Conservation (phyloP, 2,113 vertebrate genomes). For the Malurus cyaneus region DNA sequence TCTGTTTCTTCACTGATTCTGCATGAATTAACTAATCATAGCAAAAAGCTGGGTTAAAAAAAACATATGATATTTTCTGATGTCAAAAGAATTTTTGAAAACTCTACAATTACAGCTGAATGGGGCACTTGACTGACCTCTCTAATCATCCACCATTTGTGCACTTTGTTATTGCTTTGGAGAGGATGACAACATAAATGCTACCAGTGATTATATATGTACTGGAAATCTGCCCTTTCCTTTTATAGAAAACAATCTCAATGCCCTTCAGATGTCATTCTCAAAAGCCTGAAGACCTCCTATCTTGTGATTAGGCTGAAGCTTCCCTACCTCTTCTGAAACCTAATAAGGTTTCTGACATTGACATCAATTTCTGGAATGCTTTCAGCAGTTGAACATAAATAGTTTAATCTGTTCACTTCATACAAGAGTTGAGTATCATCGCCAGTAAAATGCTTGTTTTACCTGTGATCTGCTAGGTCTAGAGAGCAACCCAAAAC, state of each 20-base stretch:
- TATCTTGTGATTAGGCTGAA: slow-evolving; percentile 38
- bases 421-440: neutral
- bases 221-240: slow-evolving; percentile 61
- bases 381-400: slow-evolving; percentile 30
- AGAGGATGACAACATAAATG: slow-evolving; percentile 66
- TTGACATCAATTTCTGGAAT: slow-evolving; percentile 1
- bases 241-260: slow-evolving; percentile 55
- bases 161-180: slow-evolving; percentile 54
- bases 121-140: slow-evolving; percentile 58
- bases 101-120: slow-evolving; percentile 60
- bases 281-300: slow-evolving; percentile 36
- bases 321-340: slow-evolving; percentile 40
- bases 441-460: neutral
- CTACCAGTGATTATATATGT: slow-evolving; percentile 47
- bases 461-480: neutral
- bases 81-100: slow-evolving; percentile 57
- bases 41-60: slow-evolving; percentile 49
- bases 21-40: slow-evolving; percentile 61
- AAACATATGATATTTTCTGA: slow-evolving; percentile 47
- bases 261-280: slow-evolving; percentile 56
- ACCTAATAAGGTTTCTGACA: slow-evolving; percentile 47
- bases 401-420: slow-evolving; percentile 49
- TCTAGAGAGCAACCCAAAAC: neutral
- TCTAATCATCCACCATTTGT: slow-evolving; percentile 63
- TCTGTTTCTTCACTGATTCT: slow-evolving; percentile 35